These are phyloP conservation scores for Bellardia bayeri DNA, from an alignment of 2,888 invertebrate species.

Conservation along the genomic window DNA sequence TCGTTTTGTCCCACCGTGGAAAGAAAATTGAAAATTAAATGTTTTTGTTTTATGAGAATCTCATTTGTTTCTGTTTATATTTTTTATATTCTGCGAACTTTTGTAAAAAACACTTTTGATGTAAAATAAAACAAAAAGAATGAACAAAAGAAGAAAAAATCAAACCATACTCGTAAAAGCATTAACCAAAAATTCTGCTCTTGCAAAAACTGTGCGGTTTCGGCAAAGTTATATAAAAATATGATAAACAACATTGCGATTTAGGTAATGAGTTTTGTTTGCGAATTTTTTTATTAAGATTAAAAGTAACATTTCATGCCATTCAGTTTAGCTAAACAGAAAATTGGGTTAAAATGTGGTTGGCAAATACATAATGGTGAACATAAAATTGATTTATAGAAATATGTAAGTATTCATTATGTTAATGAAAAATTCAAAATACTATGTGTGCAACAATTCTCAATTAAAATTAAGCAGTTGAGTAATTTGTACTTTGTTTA, in stretches of 20 bases:
- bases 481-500: no score
- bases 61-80: background rate
- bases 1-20: background rate
- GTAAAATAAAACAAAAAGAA: background rate
- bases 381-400: no score
- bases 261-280: slow-evolving; percentile 12
- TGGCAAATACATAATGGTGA: background rate
- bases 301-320: background rate
- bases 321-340: background rate
- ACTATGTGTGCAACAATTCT: no score
- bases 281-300: background rate
- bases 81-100: background rate
- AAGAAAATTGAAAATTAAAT: background rate
- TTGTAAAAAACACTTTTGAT: background rate
- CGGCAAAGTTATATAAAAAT: background rate
- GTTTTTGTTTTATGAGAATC: background rate
- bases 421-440: no score
- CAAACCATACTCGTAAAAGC: background rate
- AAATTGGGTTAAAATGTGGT: slow-evolving; percentile 8
- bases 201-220: slow-evolving; percentile 7
- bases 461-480: no score
- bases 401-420: no score
- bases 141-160: background rate
- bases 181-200: background rate
- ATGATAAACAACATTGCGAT: slow-evolving; percentile 6